Conservation (phyloP, 2,888 invertebrate species). For the Drosophila mercatorum region DNA sequence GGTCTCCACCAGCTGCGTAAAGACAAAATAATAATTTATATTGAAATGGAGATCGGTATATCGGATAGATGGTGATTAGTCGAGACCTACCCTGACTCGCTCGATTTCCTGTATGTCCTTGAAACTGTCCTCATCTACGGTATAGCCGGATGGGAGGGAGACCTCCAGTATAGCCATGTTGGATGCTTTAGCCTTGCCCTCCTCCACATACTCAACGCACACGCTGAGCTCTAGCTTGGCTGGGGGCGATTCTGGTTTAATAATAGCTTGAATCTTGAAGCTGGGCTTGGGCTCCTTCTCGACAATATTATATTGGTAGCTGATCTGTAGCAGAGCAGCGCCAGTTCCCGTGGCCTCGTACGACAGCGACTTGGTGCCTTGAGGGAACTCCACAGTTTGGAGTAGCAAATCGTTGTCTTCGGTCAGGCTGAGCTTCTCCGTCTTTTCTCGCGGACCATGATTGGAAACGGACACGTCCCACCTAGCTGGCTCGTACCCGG, state of each 20-base stretch:
- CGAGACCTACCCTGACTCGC: conserved; percentile 80
- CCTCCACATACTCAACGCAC: conserved; percentile 88
- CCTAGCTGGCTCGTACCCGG: conserved; percentile 85
- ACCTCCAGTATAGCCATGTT: conserved; percentile 97
- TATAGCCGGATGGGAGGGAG: conserved; percentile 94
- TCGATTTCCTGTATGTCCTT: conserved; percentile 87
- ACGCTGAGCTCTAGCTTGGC: conserved; percentile 92
- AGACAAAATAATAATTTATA: not conserved
- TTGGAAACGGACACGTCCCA: conserved; percentile 87
- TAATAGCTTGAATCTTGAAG: conserved; percentile 93
- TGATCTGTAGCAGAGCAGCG: conserved; percentile 90
- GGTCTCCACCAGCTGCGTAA: conserved; percentile 87
- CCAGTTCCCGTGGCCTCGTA: conserved; percentile 93
- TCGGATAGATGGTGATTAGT: not conserved
- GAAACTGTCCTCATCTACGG: conserved; percentile 91
- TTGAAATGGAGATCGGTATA: not conserved
- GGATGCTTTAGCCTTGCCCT: conserved; percentile 86
- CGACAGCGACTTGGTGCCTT: conserved; percentile 87
- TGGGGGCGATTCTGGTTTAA: conserved; percentile 91
- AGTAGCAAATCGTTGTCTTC: conserved; percentile 92
- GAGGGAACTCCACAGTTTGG: conserved; percentile 88
- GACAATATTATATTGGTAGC: conserved; percentile 92
- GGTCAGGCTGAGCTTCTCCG: conserved; percentile 87
- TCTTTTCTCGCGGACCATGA: conserved; percentile 82
- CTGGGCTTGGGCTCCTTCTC: conserved; percentile 95